Conservation (phyloP, 2,113 vertebrate species). For the Trichechus manatus region DNA sequence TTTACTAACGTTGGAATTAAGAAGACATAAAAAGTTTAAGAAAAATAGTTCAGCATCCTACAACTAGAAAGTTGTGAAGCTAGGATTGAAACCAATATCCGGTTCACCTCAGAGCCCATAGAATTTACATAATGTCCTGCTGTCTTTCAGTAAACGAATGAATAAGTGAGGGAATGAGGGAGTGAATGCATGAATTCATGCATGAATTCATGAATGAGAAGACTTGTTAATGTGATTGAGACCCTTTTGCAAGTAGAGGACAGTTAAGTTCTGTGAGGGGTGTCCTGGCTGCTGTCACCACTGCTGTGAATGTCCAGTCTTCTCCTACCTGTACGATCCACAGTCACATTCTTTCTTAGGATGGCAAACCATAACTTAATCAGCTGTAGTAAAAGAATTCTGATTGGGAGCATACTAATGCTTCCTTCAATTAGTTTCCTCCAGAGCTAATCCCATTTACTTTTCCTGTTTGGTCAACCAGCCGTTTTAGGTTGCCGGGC, state of each 20-base stretch:
- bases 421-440: slow-evolving; percentile 81
- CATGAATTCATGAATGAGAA: not conserved
- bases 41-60: not conserved
- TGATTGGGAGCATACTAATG: slow-evolving; percentile 72
- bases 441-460: slow-evolving; percentile 83
- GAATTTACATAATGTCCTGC: not conserved
- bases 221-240: not conserved
- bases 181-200: not conserved
- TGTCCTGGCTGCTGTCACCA: not conserved
- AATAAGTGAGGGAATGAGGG: not conserved
- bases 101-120: not conserved
- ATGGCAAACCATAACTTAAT: slow-evolving; percentile 59
- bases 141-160: not conserved
- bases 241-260: not conserved
- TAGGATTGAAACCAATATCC: not conserved
- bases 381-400: slow-evolving; percentile 68
- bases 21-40: not conserved
- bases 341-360: slow-evolving; percentile 12
- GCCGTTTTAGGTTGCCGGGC: slow-evolving; percentile 81
- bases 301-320: not conserved
- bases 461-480: slow-evolving; percentile 79
- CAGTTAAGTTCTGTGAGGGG: not conserved
- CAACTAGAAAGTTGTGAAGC: not conserved
- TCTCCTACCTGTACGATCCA: not conserved
- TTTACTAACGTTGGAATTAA: slow-evolving; percentile 49